phyloP scores from a whole-genome alignment of 2,888 invertebrate genomes.

The Noctua janthe region DNA sequence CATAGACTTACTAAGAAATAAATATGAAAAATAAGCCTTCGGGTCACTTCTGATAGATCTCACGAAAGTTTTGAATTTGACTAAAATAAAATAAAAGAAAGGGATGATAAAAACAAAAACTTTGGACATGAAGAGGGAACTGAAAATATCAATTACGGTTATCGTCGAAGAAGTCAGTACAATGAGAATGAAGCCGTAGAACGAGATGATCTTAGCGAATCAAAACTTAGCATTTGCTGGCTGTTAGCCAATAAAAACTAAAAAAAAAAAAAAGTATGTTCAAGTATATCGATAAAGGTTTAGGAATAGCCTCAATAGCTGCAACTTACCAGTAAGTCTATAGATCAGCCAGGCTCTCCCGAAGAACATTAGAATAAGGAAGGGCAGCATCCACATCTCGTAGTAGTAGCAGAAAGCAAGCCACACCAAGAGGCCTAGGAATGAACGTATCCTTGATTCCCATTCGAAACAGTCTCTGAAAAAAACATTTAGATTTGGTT shows the following conservation, averaged over 20 bases:
- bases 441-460: slow-evolving; percentile 97
- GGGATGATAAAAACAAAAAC: slow-evolving; percentile 36
- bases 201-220: background rate
- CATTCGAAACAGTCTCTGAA: slow-evolving; percentile 98
- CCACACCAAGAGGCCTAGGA: slow-evolving; percentile 95
- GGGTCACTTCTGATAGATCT: slow-evolving; percentile 75
- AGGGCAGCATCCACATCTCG: slow-evolving; percentile 98
- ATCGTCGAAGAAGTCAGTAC: background rate
- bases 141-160: background rate
- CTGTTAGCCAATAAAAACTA: background rate
- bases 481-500: slow-evolving; percentile 55
- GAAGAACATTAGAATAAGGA: slow-evolving; percentile 95
- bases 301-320: no score
- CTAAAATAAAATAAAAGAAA: slow-evolving; percentile 73
- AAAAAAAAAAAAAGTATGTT: background rate
- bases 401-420: slow-evolving; percentile 97
- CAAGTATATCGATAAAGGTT: background rate
- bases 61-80: slow-evolving; percentile 76
- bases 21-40: slow-evolving; percentile 75
- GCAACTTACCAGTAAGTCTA: slow-evolving; percentile 84
- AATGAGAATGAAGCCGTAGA: background rate
- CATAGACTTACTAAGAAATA: slow-evolving; percentile 81
- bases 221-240: background rate
- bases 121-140: background rate
- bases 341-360: slow-evolving; percentile 90